Base-by-base conservation (phyloP, 2,113 vertebrate genomes). In the Montifringilla adamsi region DNA sequence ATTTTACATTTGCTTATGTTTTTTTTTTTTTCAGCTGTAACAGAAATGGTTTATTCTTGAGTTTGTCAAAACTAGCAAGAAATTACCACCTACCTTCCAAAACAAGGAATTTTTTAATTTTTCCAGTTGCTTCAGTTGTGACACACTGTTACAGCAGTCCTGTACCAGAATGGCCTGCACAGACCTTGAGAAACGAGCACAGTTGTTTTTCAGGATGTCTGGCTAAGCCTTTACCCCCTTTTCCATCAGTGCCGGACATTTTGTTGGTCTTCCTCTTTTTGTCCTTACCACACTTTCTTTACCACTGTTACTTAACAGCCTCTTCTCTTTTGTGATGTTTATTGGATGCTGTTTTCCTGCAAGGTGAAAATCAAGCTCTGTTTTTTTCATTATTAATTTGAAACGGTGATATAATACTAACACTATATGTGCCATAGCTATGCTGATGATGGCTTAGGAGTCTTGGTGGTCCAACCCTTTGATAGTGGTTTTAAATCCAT, bases 221-320 rank as follows among this genome's bases (percentile, higher is more conserved):
- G 82, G 70, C 63, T 88, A 70, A 95, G 46, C 63, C 77, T 91
- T 91, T 55, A 47, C 18, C 17, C 47, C 27, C 33, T 69, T 77
- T 87, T 80, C 72, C 50, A 77, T 83, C 70, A 76, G 41, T 55
- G 44, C 66, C 46, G 52, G 27, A 49, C 30, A 18, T 70, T 84
- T 84, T 89, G 63, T 60, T 90, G 49, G 55, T 83, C 63, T 73
- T 83, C 67, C 67, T 87, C 88, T 87, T 85, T 87, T 86, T 88
- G 67, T 86, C 79, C 66, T 85, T 64, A n/a, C 46, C 53, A 62
- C 27, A 26, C 74, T 91, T 92, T 72, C 44, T 63, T 83, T 83
- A 76, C 70, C 62, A 35, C 11, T 27, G 43, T 63, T 79, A 50
- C 84, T 87, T 85, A 83, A 76, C 0, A 0, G 33, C 39, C 33